Percentiles rank a stretch among this genome's conserved stretches.
phyloP scores from a whole-genome alignment of 2,888 invertebrate genomes.

The Drosophila borealis region DNA sequence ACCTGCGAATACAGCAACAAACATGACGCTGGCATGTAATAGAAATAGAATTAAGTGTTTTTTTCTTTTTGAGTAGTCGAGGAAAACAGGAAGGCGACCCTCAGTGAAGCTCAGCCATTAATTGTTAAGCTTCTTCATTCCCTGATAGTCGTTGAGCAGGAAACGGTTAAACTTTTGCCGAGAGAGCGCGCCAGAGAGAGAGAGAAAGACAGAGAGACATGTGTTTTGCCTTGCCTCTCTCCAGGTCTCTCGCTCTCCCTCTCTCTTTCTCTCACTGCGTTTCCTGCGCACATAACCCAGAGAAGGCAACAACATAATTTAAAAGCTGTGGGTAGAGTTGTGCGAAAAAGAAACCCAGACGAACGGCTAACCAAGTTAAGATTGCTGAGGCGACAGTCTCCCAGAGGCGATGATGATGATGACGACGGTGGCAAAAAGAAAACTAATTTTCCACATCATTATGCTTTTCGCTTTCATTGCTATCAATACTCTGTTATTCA shows the following conservation, averaged over 20 bases:
- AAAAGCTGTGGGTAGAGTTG: conserved; percentile 31
- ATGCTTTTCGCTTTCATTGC: conserved; percentile 61
- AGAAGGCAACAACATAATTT: conserved; percentile 75
- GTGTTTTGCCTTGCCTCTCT: conserved; percentile 5
- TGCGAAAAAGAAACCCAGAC: conserved; percentile 37
- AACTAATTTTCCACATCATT: conserved; percentile 79
- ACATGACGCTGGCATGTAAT: conserved; percentile 43
- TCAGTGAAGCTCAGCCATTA: conserved; percentile 51
- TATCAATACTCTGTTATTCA: conserved; percentile 18
- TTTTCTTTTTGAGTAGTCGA: conserved; percentile 2
- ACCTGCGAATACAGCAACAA: conserved; percentile 34
- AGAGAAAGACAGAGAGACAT: conserved; percentile 11
- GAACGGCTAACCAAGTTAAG: conserved; percentile 48
- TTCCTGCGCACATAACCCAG: conserved; percentile 75
- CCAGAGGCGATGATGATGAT: conserved; percentile 19
- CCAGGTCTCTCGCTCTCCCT: conserved; percentile 4
- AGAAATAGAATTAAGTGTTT: conserved; percentile 47
- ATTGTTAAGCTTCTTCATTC: conserved; percentile 56
- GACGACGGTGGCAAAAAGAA: conserved; percentile 33
- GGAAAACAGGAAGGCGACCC: conserved; percentile 52
- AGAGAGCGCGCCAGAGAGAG: conserved; percentile 24
- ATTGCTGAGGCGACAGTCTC: conserved; percentile 39
- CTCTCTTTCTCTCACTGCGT: conserved; percentile 38
- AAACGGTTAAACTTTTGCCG: conserved; percentile 75
- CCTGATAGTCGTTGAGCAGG: conserved; percentile 46